Evolutionary conservation across 2,888 invertebrate genomes (phyloP).

Genomic region (Ichneumoninae sp.): DNA sequence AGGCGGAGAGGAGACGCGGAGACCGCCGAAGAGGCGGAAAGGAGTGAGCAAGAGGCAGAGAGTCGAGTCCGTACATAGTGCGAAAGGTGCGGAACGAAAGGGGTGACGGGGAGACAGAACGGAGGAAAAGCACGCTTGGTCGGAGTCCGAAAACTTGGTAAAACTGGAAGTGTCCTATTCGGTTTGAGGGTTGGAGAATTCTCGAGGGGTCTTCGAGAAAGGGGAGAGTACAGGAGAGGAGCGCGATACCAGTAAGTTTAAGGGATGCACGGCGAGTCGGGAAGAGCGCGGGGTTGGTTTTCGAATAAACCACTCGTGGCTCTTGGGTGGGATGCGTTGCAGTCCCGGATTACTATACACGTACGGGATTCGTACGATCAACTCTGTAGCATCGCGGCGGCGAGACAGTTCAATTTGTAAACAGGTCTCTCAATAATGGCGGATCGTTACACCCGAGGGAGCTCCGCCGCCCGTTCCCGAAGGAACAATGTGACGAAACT

Average conservation of each 20-base stretch:
- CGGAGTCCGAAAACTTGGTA: slow-evolving; percentile 79
- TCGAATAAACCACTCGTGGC: slow-evolving; percentile 1
- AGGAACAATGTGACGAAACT: slow-evolving; percentile 69
- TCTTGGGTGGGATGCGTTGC: slow-evolving; percentile 29
- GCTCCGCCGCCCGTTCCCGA: slow-evolving; percentile 54
- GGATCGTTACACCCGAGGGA: slow-evolving; percentile 77
- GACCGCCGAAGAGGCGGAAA: slow-evolving; percentile 24
- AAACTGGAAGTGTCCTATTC: slow-evolving; percentile 74
- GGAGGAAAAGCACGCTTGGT: slow-evolving; percentile 38
- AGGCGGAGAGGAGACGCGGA: slow-evolving; percentile 12
- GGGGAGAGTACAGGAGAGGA: slow-evolving; percentile 29
- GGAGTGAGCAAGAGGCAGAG: slow-evolving; percentile 3
- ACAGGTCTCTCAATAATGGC: slow-evolving; percentile 82
- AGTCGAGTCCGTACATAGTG: background rate
- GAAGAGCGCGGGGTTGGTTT: slow-evolving; percentile 16
- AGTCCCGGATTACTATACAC: slow-evolving; percentile 1
- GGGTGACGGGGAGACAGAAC: slow-evolving; percentile 13
- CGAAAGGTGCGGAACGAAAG: slow-evolving; percentile 10
- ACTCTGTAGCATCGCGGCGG: slow-evolving; percentile 63
- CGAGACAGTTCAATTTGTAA: slow-evolving; percentile 80
- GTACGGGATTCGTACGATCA: slow-evolving; percentile 65
- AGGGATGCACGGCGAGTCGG: slow-evolving; percentile 35
- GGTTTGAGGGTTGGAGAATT: slow-evolving; percentile 46
- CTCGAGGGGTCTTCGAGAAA: slow-evolving; percentile 12
- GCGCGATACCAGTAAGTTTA: slow-evolving; percentile 40